phyloP scores from a whole-genome alignment of 2,113 vertebrate species.

The Hemichromis elongatus region DNA sequence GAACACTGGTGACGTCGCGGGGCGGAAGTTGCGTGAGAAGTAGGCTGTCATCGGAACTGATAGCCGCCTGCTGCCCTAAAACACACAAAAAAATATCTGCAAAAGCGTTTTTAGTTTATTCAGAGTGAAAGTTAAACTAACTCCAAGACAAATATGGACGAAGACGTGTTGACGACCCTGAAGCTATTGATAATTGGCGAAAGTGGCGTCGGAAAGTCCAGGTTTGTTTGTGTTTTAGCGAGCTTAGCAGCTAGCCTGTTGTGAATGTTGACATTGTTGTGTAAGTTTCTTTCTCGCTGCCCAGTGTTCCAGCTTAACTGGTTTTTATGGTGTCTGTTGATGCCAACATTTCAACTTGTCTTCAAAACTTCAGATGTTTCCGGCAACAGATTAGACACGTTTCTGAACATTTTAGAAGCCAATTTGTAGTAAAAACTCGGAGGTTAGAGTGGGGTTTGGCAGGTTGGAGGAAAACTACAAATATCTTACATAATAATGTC shows the following conservation, averaged over 20 bases:
- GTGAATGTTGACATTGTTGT: slow-evolving; percentile 48
- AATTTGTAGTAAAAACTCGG: background rate
- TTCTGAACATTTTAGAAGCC: background rate
- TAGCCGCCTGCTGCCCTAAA: slow-evolving; percentile 7
- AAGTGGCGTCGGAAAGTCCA: slow-evolving; percentile 96
- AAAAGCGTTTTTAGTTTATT: background rate
- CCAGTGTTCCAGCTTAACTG: background rate
- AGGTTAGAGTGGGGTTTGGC: background rate
- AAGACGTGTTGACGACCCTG: slow-evolving; percentile 92
- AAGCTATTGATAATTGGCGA: slow-evolving; percentile 96
- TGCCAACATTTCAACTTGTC: background rate
- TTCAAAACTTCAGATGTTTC: background rate
- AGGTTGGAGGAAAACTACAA: background rate
- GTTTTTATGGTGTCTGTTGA: background rate
- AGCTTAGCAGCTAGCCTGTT: slow-evolving; percentile 28
- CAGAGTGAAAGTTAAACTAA: background rate
- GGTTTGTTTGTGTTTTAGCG: slow-evolving; percentile 68
- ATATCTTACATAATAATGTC: background rate
- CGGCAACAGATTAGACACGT: background rate
- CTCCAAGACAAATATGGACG: slow-evolving; percentile 78
- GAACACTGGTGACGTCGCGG: slow-evolving; percentile 6
- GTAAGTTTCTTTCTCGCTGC: background rate
- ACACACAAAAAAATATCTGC: background rate
- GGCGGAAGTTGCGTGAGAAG: slow-evolving; percentile 40
- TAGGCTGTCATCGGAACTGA: slow-evolving; percentile 14